phyloP scores from a whole-genome alignment of 2,113 vertebrate species.

The Raja brachyura region DNA sequence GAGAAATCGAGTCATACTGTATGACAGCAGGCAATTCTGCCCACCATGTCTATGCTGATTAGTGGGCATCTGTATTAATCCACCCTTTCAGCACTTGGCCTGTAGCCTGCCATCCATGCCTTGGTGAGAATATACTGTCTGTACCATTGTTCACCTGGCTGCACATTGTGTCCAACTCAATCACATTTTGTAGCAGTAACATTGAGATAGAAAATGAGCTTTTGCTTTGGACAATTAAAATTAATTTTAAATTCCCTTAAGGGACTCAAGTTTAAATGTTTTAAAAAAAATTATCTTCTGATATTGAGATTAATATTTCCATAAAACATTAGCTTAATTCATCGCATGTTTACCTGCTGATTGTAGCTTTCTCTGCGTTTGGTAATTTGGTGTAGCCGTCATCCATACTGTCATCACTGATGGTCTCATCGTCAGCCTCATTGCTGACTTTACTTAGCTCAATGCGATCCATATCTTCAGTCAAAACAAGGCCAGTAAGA shows the following conservation, averaged over 20 bases:
- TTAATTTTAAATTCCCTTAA: neutral
- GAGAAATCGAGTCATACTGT: no score
- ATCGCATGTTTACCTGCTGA: slow-evolving; percentile 63
- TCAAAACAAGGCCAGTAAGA: slow-evolving; percentile 43
- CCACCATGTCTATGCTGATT: no score
- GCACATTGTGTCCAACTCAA: neutral
- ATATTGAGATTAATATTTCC: no score
- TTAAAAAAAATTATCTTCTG: neutral
- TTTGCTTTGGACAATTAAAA: neutral
- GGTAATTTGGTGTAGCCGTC: slow-evolving; percentile 61
- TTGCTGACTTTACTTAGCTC: slow-evolving; percentile 81
- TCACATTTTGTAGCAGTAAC: neutral
- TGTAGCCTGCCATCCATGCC: no score
- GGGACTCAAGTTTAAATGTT: neutral
- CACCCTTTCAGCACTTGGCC: no score
- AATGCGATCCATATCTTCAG: slow-evolving; percentile 71
- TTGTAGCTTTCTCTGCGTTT: slow-evolving; percentile 69
- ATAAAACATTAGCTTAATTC: neutral
- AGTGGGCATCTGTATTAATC: no score
- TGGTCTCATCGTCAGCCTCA: slow-evolving; percentile 70
- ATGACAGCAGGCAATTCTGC: no score
- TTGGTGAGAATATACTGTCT: no score
- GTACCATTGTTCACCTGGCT: neutral
- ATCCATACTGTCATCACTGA: slow-evolving; percentile 71
- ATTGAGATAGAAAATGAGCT: neutral